phyloP scores from a whole-genome alignment of 2,888 invertebrate genomes.

The Chrysotoxum bicinctum region DNA sequence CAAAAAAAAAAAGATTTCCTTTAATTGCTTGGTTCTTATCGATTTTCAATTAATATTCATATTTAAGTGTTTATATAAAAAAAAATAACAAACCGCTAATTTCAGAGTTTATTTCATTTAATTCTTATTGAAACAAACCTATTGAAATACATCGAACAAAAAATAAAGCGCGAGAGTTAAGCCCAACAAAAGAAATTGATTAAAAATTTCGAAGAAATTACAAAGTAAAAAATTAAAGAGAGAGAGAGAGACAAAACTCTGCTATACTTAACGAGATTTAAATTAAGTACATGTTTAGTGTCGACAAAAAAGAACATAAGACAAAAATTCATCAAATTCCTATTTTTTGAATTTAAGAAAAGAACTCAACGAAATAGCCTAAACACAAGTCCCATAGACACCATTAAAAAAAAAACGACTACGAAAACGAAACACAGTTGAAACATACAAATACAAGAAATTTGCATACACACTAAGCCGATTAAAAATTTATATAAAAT shows the following conservation, averaged over 20 bases:
- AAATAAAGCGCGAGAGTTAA: slow-evolving; percentile 23
- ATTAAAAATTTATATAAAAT: not conserved
- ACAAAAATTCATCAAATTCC: not conserved
- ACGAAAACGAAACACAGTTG: slow-evolving; percentile 13
- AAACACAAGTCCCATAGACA: not conserved
- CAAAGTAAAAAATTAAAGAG: slow-evolving; percentile 33
- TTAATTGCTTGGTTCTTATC: slow-evolving; percentile 35
- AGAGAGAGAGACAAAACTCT: not conserved
- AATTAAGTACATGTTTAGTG: not conserved
- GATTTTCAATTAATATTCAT: not conserved
- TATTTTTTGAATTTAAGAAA: not conserved
- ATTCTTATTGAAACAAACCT: slow-evolving; percentile 40
- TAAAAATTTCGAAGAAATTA: not conserved
- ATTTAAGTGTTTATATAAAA: not conserved
- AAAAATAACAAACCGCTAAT: slow-evolving; percentile 18
- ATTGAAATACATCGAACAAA: slow-evolving; percentile 47
- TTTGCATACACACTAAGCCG: no score
- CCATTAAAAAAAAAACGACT: not conserved
- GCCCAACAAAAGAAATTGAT: not conserved
- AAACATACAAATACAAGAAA: not conserved
- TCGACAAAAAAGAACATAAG: not conserved
- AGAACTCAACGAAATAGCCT: not conserved
- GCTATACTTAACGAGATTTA: slow-evolving; percentile 5
- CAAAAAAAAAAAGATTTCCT: slow-evolving; percentile 10
- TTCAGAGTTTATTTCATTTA: slow-evolving; percentile 61